A percentile compares a stretch with the other conserved stretches of the same genome.
These are phyloP conservation scores for Dasysyrphus tricinctus DNA, from an alignment of 2,888 invertebrate genomes.

Conservation along the genomic window DNA sequence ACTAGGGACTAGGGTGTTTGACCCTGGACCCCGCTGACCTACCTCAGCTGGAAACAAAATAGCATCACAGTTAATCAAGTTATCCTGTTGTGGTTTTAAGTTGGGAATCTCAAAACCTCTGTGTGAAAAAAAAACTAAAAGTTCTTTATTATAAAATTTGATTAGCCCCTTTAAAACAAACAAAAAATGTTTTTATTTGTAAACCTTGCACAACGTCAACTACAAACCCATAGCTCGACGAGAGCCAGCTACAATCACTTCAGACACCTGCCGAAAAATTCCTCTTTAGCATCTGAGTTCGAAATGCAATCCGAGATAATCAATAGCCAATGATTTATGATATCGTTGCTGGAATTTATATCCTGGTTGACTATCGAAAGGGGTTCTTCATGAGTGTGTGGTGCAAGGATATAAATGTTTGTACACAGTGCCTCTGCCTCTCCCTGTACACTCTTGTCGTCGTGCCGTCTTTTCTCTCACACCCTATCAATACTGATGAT, in stretches of 20 bases:
- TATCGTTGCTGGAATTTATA: slow-evolving; percentile 55
- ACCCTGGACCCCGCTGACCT: no score
- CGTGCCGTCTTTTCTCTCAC: slow-evolving; percentile 25
- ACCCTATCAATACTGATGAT: slow-evolving; percentile 28
- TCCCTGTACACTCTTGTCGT: slow-evolving; percentile 8
- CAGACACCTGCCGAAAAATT: slow-evolving; percentile 26
- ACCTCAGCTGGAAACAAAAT: no score
- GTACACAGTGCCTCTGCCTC: slow-evolving; percentile 4
- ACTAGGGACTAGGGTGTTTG: no score
- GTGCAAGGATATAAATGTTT: slow-evolving; percentile 12
- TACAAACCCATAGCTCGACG: neutral
- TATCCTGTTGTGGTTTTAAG: no score
- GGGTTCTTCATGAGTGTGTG: slow-evolving; percentile 38
- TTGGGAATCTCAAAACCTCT: no score
- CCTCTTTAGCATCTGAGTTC: slow-evolving; percentile 28
- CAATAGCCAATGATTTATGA: slow-evolving; percentile 67
- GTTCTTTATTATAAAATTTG: no score
- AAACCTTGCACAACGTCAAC: neutral
- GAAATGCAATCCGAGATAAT: slow-evolving; percentile 63
- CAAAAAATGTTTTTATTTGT: no score
- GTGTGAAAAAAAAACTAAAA: neutral
- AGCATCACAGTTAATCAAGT: no score
- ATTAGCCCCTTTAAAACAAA: no score
- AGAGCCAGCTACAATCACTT: neutral
- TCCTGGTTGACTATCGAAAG: slow-evolving; percentile 48